These are phyloP conservation scores for Aradus depressus DNA, from an alignment of 2,888 invertebrate species.

Conservation along the genomic window DNA sequence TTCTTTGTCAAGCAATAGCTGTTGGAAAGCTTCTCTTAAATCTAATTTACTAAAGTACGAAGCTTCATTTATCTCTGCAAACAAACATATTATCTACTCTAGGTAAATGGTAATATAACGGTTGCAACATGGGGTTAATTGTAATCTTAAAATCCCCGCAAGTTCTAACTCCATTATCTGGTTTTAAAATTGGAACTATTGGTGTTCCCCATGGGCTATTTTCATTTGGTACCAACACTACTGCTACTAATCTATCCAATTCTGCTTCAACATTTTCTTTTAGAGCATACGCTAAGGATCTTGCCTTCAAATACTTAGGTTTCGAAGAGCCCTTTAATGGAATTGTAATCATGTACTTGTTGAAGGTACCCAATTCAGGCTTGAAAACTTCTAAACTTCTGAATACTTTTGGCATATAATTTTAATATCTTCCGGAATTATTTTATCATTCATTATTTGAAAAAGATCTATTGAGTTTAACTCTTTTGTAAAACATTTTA, in stretches of 20 bases:
- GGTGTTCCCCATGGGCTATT: slow-evolving; percentile 34
- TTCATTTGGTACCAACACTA: slow-evolving; percentile 28
- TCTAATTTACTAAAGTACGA: slow-evolving; percentile 35
- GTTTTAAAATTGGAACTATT: slow-evolving; percentile 35
- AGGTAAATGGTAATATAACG: slow-evolving; percentile 31
- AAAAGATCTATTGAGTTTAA: too few species aligned
- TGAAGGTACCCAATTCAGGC: background rate
- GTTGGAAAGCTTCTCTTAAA: slow-evolving; percentile 35
- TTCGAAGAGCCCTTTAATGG: slow-evolving; percentile 4
- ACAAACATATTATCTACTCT: slow-evolving; percentile 29
- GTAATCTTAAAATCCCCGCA: slow-evolving; percentile 35
- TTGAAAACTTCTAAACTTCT: too few species aligned
- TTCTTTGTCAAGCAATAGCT: slow-evolving; percentile 33
- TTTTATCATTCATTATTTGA: background rate
- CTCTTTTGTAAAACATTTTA: slow-evolving; percentile 3
- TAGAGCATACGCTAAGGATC: slow-evolving; percentile 30
- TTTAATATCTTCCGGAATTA: too few species aligned
- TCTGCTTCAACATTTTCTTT: slow-evolving; percentile 29
- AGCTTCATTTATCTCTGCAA: slow-evolving; percentile 31
- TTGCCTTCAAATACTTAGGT: slow-evolving; percentile 29
- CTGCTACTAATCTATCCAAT: slow-evolving; percentile 27
- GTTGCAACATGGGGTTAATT: slow-evolving; percentile 31
- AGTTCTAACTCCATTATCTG: slow-evolving; percentile 32
- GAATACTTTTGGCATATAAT: too few species aligned
- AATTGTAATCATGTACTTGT: background rate